Evolutionary conservation across 2,888 invertebrate genomes (phyloP).

Genomic region (Hemithea aestivaria): DNA sequence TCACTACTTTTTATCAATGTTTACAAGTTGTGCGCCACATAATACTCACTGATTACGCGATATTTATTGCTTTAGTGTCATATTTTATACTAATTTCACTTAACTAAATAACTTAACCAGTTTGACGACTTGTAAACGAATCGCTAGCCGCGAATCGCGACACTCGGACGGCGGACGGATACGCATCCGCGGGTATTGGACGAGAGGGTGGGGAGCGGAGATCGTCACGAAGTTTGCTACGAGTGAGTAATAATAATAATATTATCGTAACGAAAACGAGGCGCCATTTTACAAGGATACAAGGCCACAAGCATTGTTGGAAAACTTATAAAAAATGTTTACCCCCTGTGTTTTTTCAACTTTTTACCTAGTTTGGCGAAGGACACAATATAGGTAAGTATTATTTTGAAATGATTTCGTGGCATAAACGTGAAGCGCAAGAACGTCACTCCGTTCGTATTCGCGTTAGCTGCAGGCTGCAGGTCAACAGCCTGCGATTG

Average conservation of each 20-base stretch:
- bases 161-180: conserved; percentile 72
- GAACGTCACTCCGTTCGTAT: conserved; percentile 48
- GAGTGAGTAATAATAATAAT: conserved; percentile 76
- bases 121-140: conserved; percentile 77
- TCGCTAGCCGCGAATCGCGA: conserved; percentile 63
- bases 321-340: conserved; percentile 47
- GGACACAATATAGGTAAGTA: conserved; percentile 14
- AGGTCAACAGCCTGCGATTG: conserved; percentile 72
- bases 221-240: conserved; percentile 78
- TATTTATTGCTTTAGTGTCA: conserved; percentile 42
- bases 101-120: conserved; percentile 72
- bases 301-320: conserved; percentile 68
- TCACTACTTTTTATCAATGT: conserved; percentile 38
- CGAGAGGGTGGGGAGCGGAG: conserved; percentile 60
- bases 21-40: conserved; percentile 33
- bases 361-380: conserved; percentile 20
- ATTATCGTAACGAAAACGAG: conserved; percentile 57
- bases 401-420: conserved; percentile 25
- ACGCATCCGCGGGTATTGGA: conserved; percentile 72
- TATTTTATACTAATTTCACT: conserved; percentile 50
- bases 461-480: conserved; percentile 42
- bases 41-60: conserved; percentile 54
- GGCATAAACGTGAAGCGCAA: conserved; percentile 37
- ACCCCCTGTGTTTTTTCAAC: conserved; percentile 27
- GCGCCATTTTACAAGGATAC: conserved; percentile 78